Evolutionary conservation across 92 coral and sea anemone genomes (phyloP).

Genomic region (Palythoa grandis): DNA sequence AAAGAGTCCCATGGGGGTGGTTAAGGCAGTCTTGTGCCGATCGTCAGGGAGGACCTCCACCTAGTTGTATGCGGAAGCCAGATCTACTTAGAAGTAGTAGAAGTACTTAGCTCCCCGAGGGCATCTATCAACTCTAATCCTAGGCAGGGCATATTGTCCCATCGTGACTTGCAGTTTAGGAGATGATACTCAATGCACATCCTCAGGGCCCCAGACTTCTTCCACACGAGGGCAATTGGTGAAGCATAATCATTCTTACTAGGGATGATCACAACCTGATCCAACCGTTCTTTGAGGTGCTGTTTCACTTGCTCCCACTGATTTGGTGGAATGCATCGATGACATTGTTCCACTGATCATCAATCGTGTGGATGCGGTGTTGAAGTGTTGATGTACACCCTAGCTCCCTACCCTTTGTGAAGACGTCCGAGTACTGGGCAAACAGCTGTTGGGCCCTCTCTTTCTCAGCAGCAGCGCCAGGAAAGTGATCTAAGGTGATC

Average conservation of each 20-base stretch:
- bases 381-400: constrained; percentile 47
- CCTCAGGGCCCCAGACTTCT: too few species aligned
- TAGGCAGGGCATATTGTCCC: too few species aligned
- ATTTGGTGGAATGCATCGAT: constrained; percentile 54
- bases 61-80: too few species aligned
- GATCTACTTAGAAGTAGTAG: too few species aligned
- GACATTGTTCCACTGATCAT: constrained; percentile 56
- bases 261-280: constrained; percentile 40
- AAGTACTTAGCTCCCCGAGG: too few species aligned
- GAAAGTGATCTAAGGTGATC: constrained; percentile 15
- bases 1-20: too few species aligned
- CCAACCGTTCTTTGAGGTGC: constrained; percentile 51
- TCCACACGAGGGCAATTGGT: not conserved
- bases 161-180: too few species aligned
- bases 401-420: constrained; percentile 5
- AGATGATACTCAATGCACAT: too few species aligned
- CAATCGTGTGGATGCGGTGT: constrained; percentile 54
- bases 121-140: too few species aligned
- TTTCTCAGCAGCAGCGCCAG: not conserved
- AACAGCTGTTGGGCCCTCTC: not conserved
- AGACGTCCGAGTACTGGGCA: constrained; percentile 6
- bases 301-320: constrained; percentile 55
- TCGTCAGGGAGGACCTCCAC: too few species aligned
- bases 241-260: constrained; percentile 61
- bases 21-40: too few species aligned